These are phyloP conservation scores for Mactromeris polynyma DNA, from an alignment of 2,888 invertebrate genomes.

Conservation along the genomic window DNA sequence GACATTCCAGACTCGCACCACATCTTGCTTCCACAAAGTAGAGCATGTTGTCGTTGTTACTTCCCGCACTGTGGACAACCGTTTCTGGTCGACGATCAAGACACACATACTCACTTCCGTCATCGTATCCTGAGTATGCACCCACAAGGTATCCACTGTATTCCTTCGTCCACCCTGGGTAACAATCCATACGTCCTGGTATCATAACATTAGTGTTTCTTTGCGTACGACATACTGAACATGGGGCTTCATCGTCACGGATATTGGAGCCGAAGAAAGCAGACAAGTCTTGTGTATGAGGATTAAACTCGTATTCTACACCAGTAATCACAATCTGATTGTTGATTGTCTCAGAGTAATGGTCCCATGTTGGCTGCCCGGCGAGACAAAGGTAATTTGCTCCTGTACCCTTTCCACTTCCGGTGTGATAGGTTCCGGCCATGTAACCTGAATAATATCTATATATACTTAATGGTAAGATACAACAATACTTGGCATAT, in stretches of 20 bases:
- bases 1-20: constrained; percentile 44
- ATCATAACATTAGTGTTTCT: constrained; percentile 22
- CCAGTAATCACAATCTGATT: constrained; percentile 20
- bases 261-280: constrained; percentile 26
- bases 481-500: no score
- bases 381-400: constrained; percentile 41
- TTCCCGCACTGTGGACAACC: constrained; percentile 18
- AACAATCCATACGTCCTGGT: constrained; percentile 33
- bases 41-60: constrained; percentile 40
- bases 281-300: background rate
- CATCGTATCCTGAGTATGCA: constrained; percentile 6
- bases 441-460: background rate
- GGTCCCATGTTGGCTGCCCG: constrained; percentile 23
- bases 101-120: constrained; percentile 38
- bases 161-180: constrained; percentile 37
- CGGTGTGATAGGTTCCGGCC: constrained; percentile 15
- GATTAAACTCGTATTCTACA: constrained; percentile 21
- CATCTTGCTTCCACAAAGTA: constrained; percentile 53
- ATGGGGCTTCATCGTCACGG: background rate
- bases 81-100: constrained; percentile 52
- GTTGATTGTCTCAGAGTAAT: constrained; percentile 21
- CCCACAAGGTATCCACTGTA: constrained; percentile 37
- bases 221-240: constrained; percentile 6
- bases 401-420: background rate
- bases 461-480: background rate